Conservation (phyloP, 2,113 vertebrate species). For the Cynopterus brachyotis region DNA sequence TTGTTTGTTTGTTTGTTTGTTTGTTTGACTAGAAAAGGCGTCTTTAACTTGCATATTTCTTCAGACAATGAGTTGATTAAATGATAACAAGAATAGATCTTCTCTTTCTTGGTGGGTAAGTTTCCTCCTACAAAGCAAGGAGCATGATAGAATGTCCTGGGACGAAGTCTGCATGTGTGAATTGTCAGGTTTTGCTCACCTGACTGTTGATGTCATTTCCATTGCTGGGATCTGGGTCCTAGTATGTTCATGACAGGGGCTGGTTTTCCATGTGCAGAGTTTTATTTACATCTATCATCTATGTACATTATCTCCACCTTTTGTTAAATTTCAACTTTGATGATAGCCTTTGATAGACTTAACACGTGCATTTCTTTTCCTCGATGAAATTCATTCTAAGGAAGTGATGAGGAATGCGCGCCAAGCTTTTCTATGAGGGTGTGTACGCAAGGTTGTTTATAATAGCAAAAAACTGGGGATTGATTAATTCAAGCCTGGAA, state of each 20-base stretch:
- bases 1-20: too few relatives aligned
- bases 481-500: neutral
- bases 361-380: neutral
- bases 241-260: neutral
- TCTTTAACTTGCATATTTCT: neutral
- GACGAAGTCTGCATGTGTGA: neutral
- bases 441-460: neutral
- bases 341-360: neutral
- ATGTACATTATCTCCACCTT: neutral
- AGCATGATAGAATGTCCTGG: neutral
- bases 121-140: neutral
- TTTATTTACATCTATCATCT: neutral
- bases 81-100: neutral
- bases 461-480: neutral
- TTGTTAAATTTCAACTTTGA: neutral
- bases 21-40: neutral
- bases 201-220: neutral
- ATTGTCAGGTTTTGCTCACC: neutral
- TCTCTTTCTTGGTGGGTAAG: neutral
- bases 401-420: neutral
- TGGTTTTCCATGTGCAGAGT: neutral
- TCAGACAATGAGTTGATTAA: neutral
- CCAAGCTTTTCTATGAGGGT: neutral
- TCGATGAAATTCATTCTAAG: neutral
- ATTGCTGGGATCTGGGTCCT: neutral